Evolutionary conservation across 1,140 invertebrate genomes (phyloP).

Genomic region (Nasonia giraulti): DNA sequence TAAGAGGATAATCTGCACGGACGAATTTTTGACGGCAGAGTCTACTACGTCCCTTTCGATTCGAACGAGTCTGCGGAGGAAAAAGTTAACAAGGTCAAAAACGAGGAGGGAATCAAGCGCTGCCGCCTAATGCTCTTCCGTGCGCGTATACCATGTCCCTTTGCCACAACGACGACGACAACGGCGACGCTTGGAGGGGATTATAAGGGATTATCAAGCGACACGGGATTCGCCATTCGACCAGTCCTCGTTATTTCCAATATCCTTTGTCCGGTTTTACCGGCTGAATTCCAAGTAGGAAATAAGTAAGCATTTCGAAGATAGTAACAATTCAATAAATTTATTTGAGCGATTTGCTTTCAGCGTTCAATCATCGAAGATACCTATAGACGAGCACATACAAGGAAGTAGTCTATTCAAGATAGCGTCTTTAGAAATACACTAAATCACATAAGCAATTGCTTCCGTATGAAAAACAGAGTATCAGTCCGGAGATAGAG

Average conservation of each 20-base stretch:
- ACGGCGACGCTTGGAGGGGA: not conserved
- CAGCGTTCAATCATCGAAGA: no score
- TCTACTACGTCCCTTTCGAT: not conserved
- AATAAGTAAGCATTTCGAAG: no score
- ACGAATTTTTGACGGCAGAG: not conserved
- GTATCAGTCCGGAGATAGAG: not conserved
- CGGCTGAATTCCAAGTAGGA: no score
- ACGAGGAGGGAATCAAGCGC: not conserved
- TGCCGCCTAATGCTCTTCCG: not conserved
- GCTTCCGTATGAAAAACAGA: not conserved
- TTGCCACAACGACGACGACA: not conserved
- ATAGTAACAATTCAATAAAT: no score
- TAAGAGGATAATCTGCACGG: not conserved
- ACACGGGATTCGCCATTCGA: not conserved
- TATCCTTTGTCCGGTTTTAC: no score
- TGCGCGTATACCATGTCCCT: not conserved
- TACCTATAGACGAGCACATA: no score
- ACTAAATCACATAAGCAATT: not conserved
- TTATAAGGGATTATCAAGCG: not conserved
- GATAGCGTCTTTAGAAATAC: no score
- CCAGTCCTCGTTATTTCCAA: no score
- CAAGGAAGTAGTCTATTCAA: no score
- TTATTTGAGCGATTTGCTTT: no score
- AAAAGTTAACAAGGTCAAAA: constrained; percentile 25
- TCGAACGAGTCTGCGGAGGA: not conserved